A percentile compares a stretch with the other conserved stretches of the same genome.
Conservation (phyloP, 2,888 invertebrate species). For the Ernsta delagoae region DNA sequence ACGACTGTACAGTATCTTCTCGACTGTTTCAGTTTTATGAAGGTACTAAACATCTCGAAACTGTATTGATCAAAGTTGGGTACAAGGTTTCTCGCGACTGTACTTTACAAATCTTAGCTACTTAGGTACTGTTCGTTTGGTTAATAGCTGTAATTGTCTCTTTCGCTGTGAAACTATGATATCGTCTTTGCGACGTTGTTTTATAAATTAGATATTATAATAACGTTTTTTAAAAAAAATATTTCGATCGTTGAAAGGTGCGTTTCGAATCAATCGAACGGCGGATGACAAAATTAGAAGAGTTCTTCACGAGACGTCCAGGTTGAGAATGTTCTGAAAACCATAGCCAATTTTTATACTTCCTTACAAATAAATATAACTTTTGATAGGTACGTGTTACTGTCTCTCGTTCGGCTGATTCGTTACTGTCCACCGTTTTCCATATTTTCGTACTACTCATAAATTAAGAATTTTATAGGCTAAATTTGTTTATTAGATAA, state of each 20-base stretch:
- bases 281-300: not conserved
- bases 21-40: no score
- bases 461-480: slow-evolving; percentile 34
- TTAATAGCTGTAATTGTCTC: no score
- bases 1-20: no score
- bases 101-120: no score
- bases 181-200: slow-evolving; percentile 6
- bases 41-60: no score
- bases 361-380: no score
- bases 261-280: slow-evolving; percentile 26
- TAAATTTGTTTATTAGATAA: slow-evolving; percentile 40
- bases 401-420: slow-evolving; percentile 16
- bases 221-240: slow-evolving; percentile 32
- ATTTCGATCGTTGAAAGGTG: slow-evolving; percentile 27
- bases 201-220: slow-evolving; percentile 3
- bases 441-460: slow-evolving; percentile 44
- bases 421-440: slow-evolving; percentile 19
- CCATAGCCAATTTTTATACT: no score
- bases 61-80: no score
- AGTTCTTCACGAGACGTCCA: slow-evolving; percentile 15
- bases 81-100: no score
- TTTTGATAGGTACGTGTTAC: no score
- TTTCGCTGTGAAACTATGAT: slow-evolving; percentile 5
- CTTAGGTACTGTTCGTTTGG: no score
- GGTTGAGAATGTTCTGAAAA: not conserved